phyloP scores from a whole-genome alignment of 2,113 vertebrate genomes.

The Xyrauchen texanus region DNA sequence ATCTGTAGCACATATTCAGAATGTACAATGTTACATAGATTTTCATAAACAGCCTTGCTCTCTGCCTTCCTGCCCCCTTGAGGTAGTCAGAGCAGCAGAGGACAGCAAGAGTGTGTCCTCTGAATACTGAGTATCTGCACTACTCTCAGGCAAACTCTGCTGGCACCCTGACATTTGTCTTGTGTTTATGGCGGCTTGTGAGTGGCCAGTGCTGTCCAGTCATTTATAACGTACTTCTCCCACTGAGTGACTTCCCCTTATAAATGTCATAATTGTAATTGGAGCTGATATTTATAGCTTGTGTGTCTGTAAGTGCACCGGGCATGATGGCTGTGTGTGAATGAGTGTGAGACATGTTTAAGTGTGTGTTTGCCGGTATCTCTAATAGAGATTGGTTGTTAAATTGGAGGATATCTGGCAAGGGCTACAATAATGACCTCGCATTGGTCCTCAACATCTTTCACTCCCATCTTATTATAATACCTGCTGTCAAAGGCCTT shows the following conservation, averaged over 20 bases:
- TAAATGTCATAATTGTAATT: conserved; percentile 47
- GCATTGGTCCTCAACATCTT: not conserved
- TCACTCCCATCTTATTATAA: not conserved
- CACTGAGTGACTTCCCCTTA: conserved; percentile 36
- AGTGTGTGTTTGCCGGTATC: not conserved
- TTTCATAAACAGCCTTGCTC: conserved; percentile 30
- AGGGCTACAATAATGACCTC: not conserved
- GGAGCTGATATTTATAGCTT: conserved; percentile 31
- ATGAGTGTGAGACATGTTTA: not conserved
- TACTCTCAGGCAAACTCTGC: conserved; percentile 12
- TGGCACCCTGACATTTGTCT: conserved; percentile 41
- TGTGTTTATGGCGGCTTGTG: conserved; percentile 15
- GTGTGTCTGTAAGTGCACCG: conserved; percentile 1
- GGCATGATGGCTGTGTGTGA: not conserved
- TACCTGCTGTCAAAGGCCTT: not conserved
- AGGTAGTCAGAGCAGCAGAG: conserved; percentile 45
- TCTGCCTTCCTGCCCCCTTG: conserved; percentile 17
- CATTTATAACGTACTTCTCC: conserved; percentile 23
- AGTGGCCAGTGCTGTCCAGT: conserved; percentile 26
- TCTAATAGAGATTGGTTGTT: not conserved
- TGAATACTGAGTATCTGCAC: conserved; percentile 37
- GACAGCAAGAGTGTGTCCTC: conserved; percentile 29
- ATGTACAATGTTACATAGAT: conserved; percentile 45
- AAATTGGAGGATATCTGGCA: not conserved
- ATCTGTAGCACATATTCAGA: conserved; percentile 40